Percentiles rank a stretch among this genome's conserved stretches.
Evolutionary conservation across 2,113 vertebrate genomes (phyloP).

Genomic region (Salvator merianae): DNA sequence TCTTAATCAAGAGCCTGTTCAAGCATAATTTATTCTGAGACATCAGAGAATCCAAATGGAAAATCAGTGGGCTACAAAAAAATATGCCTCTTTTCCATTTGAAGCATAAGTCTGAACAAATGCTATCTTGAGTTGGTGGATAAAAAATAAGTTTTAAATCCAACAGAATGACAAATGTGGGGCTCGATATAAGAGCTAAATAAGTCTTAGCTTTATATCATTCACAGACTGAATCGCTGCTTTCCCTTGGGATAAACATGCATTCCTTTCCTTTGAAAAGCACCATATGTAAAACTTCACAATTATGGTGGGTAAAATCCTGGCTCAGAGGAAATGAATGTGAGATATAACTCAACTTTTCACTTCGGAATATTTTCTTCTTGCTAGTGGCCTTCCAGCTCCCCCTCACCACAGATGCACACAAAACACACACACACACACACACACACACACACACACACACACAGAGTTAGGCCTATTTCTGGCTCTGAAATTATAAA

Average conservation of each 20-base stretch:
- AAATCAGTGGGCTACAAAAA: neutral
- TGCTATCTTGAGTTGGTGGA: neutral
- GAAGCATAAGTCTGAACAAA: constrained; percentile 31
- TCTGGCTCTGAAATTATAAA: constrained; percentile 10
- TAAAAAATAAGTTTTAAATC: constrained; percentile 18
- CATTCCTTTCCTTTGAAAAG: constrained; percentile 3
- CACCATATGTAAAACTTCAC: neutral
- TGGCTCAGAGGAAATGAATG: constrained; percentile 4
- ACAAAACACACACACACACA: too few relatives aligned
- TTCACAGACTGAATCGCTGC: neutral
- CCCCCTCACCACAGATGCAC: too few relatives aligned
- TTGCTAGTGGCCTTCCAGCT: too few relatives aligned
- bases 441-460: too few relatives aligned
- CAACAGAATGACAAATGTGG: neutral
- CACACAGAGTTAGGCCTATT: neutral
- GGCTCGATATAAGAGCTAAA: constrained; percentile 7
- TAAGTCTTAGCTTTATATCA: neutral
- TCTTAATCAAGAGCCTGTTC: neutral
- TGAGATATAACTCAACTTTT: constrained; percentile 1
- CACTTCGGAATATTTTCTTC: neutral
- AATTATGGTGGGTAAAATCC: constrained; percentile 1
- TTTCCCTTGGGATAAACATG: neutral
- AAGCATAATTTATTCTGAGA: neutral
- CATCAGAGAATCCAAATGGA: neutral
- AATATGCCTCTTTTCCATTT: constrained; percentile 32